These are phyloP conservation scores for Platalea minor DNA, from an alignment of 2,797 vertebrate species.

Conservation along the genomic window DNA sequence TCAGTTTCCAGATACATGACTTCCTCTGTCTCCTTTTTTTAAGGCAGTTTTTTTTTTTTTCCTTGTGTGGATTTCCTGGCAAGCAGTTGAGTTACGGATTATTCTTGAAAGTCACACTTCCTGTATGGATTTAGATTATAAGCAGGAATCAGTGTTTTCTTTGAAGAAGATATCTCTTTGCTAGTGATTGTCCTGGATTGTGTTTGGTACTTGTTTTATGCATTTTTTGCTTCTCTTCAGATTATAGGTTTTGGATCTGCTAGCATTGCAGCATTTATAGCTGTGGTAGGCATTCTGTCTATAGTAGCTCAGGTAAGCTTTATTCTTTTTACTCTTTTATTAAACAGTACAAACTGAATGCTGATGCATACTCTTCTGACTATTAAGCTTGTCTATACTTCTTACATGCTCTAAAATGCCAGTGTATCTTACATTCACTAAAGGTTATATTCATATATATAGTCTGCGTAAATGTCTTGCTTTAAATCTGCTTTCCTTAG, in stretches of 20 bases:
- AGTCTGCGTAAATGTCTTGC: not conserved
- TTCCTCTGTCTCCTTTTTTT: not conserved
- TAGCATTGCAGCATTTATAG: slow-evolving; percentile 91
- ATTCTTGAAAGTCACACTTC: not conserved
- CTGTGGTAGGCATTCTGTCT: slow-evolving; percentile 91
- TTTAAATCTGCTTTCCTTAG: not conserved
- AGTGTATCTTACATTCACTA: not conserved
- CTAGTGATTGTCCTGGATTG: not conserved
- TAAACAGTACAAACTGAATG: not conserved
- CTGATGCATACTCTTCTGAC: not conserved
- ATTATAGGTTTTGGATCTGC: slow-evolving; percentile 89
- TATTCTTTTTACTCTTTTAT: not conserved
- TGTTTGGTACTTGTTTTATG: not conserved
- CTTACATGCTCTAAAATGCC: not conserved
- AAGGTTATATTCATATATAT: no score
- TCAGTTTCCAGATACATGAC: not conserved
- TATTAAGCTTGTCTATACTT: not conserved
- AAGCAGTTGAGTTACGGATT: not conserved
- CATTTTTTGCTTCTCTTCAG: slow-evolving; percentile 66
- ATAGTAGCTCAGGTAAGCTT: slow-evolving; percentile 90
- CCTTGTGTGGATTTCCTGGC: not conserved
- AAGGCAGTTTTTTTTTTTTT: not conserved
- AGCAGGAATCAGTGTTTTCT: not conserved
- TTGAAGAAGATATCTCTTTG: not conserved
- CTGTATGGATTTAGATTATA: not conserved